Evolutionary conservation across 2,888 invertebrate species (phyloP).

Genomic region (Didymodactylos carnosus): DNA sequence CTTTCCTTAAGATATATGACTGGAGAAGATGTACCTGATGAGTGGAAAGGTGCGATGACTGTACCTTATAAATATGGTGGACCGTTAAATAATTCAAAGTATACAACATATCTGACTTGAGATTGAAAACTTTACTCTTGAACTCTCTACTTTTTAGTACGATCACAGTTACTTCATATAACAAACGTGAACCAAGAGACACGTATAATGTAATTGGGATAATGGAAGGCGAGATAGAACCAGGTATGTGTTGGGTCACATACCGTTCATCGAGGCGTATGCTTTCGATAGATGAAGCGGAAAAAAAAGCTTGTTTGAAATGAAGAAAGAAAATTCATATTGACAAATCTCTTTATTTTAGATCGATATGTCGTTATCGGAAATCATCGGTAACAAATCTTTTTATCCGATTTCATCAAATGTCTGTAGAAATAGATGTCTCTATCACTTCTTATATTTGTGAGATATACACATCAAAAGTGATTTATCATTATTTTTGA

Average conservation of each 20-base stretch:
- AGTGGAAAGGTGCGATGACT: background rate
- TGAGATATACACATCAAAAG: too few species aligned
- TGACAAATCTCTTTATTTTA: constrained; percentile 15
- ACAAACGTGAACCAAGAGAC: constrained; percentile 16
- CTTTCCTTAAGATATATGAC: background rate
- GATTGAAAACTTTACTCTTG: too few species aligned
- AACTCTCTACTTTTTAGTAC: too few species aligned
- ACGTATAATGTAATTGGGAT: constrained; percentile 28
- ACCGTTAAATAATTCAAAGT: background rate
- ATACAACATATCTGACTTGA: background rate
- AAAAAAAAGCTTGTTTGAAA: too few species aligned
- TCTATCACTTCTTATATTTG: too few species aligned
- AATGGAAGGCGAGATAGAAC: constrained; percentile 27
- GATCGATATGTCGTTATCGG: constrained; percentile 27
- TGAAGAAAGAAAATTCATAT: too few species aligned
- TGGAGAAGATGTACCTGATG: background rate
- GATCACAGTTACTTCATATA: background rate
- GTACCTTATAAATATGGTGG: constrained; percentile 15
- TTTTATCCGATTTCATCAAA: too few species aligned
- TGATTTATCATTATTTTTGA: too few species aligned
- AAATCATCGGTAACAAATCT: constrained; percentile 21
- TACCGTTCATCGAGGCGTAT: too few species aligned
- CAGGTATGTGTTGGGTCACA: constrained; percentile 19
- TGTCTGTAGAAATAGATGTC: too few species aligned
- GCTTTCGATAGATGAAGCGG: background rate